Base-by-base conservation (phyloP, 1,140 invertebrate species). In the Glossosoma conforme region DNA sequence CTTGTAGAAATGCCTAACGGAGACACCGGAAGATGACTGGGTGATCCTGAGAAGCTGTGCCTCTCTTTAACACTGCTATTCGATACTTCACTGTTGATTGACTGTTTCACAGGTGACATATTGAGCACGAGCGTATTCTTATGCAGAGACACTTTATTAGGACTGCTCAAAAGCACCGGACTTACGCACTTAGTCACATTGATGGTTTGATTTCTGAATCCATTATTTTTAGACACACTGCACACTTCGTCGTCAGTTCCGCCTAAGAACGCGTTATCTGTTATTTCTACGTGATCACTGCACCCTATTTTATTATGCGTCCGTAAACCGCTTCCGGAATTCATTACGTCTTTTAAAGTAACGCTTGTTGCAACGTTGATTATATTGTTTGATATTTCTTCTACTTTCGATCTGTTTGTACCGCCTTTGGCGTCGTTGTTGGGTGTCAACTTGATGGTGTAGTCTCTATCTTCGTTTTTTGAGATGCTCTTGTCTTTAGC, bases 311-410 rank as follows among this genome's bases (percentile, higher is more conserved):
- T 46, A 21, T 53, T 53, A 11, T 54, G 47, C 32, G 32, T 48
- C 25, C 49, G 36, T 18, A 53, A 25, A 9, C 51, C 56, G 22
- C 54, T 58, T 43, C 51, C 50, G 20, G 56, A 53, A 19, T 51
- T 54, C 51, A 54, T 53, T n/a, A 54, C 51, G 15, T 58, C 56
- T 21, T 52, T 56, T 14, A 56, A 19, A 13, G 54, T 52, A 21
- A 56, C 49, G 33, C 41, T 56, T n/a, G 54, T 56, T 13, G 48
- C 47, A 13, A 50, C 46, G 10, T 18, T 47, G 2, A 28, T 21
- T 19, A 38, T 22, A 3, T 38, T 44, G 19, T 42, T 50, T 2
- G 56, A 38, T 38, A 40, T 48, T 18, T 57, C 55, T 30, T 52
- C 54, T 2, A 52, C 17, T 28, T 58, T 58, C 5, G 51, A 37